A percentile compares a stretch with the other conserved stretches of the same genome.
These are phyloP conservation scores for Phoxinus phoxinus DNA, from an alignment of 2,113 vertebrate species.

Conservation along the genomic window DNA sequence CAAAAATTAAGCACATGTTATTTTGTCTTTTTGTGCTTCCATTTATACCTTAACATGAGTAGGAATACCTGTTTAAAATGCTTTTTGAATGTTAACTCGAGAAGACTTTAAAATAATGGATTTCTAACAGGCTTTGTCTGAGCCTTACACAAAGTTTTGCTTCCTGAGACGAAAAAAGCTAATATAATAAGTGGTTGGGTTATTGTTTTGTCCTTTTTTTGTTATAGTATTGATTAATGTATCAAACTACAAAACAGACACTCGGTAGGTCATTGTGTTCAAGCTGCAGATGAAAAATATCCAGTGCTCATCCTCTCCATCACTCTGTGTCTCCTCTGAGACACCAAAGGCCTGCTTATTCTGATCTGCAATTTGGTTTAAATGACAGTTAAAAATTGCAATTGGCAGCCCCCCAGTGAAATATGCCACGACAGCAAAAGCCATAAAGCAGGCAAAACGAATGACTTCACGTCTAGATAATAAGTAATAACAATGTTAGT, in stretches of 20 bases:
- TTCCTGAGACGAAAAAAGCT: neutral
- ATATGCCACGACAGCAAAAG: slow-evolving; percentile 87
- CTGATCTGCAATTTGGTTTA: slow-evolving; percentile 88
- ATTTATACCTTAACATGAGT: neutral
- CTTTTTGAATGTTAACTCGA: neutral
- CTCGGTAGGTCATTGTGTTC: slow-evolving; percentile 62
- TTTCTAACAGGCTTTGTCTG: neutral
- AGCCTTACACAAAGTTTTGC: neutral
- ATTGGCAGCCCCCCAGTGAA: slow-evolving; percentile 87
- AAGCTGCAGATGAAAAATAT: slow-evolving; percentile 83
- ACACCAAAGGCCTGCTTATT: slow-evolving; percentile 79
- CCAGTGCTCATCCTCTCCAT: slow-evolving; percentile 72
- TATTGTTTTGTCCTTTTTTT: slow-evolving; percentile 14
- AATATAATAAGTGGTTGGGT: neutral
- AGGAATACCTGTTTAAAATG: neutral
- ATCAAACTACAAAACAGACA: slow-evolving; percentile 45
- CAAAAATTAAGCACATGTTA: neutral
- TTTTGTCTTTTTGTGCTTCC: neutral
- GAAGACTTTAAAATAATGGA: neutral
- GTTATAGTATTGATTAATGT: slow-evolving; percentile 18
- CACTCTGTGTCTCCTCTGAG: slow-evolving; percentile 83
- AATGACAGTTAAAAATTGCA: slow-evolving; percentile 95
- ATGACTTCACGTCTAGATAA: slow-evolving; percentile 95
- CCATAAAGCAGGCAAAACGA: slow-evolving; percentile 92
- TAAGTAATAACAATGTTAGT: slow-evolving; percentile 99